Percentiles rank a stretch among this genome's conserved stretches.
Conservation (phyloP, 1,140 invertebrate genomes). For the Catajapyx aquilonaris region DNA sequence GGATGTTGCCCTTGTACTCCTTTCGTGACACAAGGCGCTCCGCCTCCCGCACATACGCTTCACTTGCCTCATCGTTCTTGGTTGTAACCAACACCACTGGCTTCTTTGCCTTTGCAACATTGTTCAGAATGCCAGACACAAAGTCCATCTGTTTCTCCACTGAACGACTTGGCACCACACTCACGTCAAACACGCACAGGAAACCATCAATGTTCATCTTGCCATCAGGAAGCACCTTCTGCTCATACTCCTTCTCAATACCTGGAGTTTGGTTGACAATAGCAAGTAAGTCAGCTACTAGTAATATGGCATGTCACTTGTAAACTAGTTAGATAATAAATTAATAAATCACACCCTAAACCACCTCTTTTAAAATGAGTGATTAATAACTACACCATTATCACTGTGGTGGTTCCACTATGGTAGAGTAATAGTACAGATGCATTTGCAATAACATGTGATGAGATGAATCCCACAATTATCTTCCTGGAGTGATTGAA, state of each 20-base stretch:
- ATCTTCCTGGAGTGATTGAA: too few relatives aligned
- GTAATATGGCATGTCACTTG: conserved; percentile 12
- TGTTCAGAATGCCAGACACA: conserved; percentile 58
- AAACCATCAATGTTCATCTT: conserved; percentile 88
- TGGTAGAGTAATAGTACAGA: too few relatives aligned
- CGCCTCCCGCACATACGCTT: conserved; percentile 68
- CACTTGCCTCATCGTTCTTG: conserved; percentile 86
- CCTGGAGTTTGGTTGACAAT: conserved; percentile 14
- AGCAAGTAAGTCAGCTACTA: conserved; percentile 3
- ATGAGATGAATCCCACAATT: too few relatives aligned
- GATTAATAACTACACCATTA: too few relatives aligned
- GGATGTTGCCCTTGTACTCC: conserved; percentile 74
- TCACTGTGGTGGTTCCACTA: too few relatives aligned
- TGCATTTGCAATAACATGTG: too few relatives aligned
- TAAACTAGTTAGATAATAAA: too few relatives aligned
- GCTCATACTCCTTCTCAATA: conserved; percentile 85
- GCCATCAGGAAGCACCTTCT: conserved; percentile 81
- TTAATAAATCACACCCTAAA: too few relatives aligned
- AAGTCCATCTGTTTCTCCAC: conserved; percentile 68
- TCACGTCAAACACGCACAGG: conserved; percentile 89
- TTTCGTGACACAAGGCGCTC: conserved; percentile 72
- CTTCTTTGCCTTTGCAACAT: conserved; percentile 79
- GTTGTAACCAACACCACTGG: conserved; percentile 86
- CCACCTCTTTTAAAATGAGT: too few relatives aligned
- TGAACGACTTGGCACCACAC: conserved; percentile 65